These are phyloP conservation scores for Hippopotamyrus pictus DNA, from an alignment of 2,797 vertebrate genomes.

Conservation along the genomic window DNA sequence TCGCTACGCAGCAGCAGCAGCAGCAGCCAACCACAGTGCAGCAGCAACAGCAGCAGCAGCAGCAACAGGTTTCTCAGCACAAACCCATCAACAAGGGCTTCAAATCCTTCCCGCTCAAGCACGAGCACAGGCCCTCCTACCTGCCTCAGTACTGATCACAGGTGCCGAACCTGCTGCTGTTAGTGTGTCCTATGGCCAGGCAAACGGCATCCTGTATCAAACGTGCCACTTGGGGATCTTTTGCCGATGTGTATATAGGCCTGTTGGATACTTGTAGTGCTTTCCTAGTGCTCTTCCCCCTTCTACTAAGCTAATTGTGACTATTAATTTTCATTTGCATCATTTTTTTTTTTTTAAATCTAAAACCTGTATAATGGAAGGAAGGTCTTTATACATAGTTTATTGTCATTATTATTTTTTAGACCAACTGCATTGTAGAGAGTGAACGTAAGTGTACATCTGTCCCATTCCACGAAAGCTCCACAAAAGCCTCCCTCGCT, in stretches of 20 bases:
- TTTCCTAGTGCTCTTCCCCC: background rate
- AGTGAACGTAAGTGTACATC: slow-evolving; percentile 51
- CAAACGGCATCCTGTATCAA: background rate
- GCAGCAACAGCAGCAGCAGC: slow-evolving; percentile 49
- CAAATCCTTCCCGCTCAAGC: slow-evolving; percentile 92
- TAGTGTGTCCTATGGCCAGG: background rate
- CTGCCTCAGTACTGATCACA: slow-evolving; percentile 57
- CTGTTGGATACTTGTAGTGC: slow-evolving; percentile 21
- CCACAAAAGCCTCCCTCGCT: background rate
- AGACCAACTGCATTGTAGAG: slow-evolving; percentile 25
- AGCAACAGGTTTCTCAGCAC: slow-evolving; percentile 62
- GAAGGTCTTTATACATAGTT: background rate
- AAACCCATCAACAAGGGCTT: slow-evolving; percentile 92
- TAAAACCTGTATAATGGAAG: background rate
- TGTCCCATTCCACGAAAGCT: slow-evolving; percentile 42
- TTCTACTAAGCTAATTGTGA: slow-evolving; percentile 34
- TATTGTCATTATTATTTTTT: background rate
- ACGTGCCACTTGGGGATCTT: background rate
- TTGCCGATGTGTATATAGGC: slow-evolving; percentile 17
- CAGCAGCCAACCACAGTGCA: slow-evolving; percentile 26
- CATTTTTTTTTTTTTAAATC: background rate
- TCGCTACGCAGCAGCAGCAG: slow-evolving; percentile 73
- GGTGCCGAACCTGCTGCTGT: background rate
- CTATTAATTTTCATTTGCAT: slow-evolving; percentile 29
- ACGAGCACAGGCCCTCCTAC: slow-evolving; percentile 89